Evolutionary conservation across 2,888 invertebrate species (phyloP).

Genomic region (Eristalis tenax): DNA sequence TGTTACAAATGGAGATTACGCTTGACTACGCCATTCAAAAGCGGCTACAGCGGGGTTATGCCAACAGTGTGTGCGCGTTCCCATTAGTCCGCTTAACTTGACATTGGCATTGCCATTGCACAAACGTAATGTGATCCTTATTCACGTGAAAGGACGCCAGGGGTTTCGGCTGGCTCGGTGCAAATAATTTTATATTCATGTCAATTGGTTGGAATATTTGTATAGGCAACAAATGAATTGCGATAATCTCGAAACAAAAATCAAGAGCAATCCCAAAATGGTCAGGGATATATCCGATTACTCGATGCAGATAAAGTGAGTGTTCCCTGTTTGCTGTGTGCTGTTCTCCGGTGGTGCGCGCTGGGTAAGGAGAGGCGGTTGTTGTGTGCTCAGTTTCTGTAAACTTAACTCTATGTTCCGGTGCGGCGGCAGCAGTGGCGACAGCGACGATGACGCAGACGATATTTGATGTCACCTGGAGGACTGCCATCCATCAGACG

Average conservation of each 20-base stretch:
- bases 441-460: conserved; percentile 26
- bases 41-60: conserved; percentile 12
- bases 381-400: conserved; percentile 6
- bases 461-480: conserved; percentile 60
- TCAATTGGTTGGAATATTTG: conserved; percentile 73
- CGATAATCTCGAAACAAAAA: conserved; percentile 66
- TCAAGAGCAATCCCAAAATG: conserved; percentile 68
- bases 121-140: conserved; percentile 68
- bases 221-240: conserved; percentile 71
- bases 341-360: conserved; percentile 20
- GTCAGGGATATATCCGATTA: conserved; percentile 70
- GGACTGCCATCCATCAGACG: conserved; percentile 24
- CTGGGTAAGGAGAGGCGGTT: conserved; percentile 4
- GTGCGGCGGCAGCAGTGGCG: background rate
- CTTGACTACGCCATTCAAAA: conserved; percentile 65
- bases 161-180: conserved; percentile 33
- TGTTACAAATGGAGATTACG: conserved; percentile 72
- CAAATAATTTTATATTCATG: conserved; percentile 73
- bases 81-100: conserved; percentile 65
- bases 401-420: conserved; percentile 31
- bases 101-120: conserved; percentile 33
- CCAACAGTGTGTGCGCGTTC: conserved; percentile 40
- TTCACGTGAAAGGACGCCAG: conserved; percentile 34
- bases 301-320: conserved; percentile 60
- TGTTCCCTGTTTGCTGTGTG: conserved; percentile 13